phyloP scores from a whole-genome alignment of 2,888 invertebrate species.

The Ganaspis brasiliensis region DNA sequence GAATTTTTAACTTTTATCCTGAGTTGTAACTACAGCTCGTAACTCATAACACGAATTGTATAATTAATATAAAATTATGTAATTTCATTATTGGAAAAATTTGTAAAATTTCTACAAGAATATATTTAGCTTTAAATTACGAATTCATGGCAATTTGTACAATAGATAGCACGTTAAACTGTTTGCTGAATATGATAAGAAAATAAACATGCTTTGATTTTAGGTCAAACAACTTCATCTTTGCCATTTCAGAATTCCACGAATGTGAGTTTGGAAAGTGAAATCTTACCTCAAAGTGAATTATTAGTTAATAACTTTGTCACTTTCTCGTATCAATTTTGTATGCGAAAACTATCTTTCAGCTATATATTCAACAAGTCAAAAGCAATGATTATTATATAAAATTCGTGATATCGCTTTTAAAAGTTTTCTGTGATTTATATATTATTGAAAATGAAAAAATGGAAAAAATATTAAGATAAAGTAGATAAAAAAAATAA shows the following conservation, averaged over 20 bases:
- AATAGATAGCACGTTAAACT: not conserved
- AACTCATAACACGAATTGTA: not conserved
- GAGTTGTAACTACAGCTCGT: too few species aligned
- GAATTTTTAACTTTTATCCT: too few species aligned
- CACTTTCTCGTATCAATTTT: slow-evolving; percentile 1
- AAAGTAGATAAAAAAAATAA: too few species aligned
- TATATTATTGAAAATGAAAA: too few species aligned
- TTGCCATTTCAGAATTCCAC: not conserved
- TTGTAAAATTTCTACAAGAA: not conserved
- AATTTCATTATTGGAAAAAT: not conserved
- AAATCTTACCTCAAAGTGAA: not conserved
- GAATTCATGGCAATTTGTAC: not conserved
- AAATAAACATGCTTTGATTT: slow-evolving; percentile 26
- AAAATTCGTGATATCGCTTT: too few species aligned
- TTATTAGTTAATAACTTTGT: slow-evolving; percentile 12
- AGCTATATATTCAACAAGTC: too few species aligned
- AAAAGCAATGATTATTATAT: too few species aligned
- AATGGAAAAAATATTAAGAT: too few species aligned
- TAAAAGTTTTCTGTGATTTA: too few species aligned
- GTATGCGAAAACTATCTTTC: too few species aligned
- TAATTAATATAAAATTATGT: not conserved
- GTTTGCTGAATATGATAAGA: slow-evolving; percentile 33
- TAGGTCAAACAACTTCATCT: not conserved
- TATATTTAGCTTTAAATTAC: not conserved
- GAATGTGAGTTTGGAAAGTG: not conserved